Conservation (phyloP, 2,888 invertebrate genomes). For the Drosophila histrio region DNA sequence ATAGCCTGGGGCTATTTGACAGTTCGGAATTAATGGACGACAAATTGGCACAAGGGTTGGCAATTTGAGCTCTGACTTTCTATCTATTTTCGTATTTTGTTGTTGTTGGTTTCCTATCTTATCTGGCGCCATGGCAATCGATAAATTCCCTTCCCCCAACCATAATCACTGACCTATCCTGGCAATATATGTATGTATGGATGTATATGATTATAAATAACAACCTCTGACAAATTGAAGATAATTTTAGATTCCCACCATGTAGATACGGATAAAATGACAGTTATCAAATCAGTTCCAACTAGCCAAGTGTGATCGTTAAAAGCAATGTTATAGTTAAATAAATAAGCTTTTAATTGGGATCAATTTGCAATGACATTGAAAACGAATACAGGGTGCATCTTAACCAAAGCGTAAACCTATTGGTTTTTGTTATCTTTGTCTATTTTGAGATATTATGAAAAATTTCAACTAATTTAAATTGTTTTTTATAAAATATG, state of each 20-base stretch:
- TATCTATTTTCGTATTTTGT: neutral
- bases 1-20: constrained; percentile 21
- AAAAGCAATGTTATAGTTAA: constrained; percentile 24
- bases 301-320: constrained; percentile 6
- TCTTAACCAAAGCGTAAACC: no score
- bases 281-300: constrained; percentile 20
- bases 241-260: constrained; percentile 31
- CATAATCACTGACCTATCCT: constrained; percentile 48
- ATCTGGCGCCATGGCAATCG: constrained; percentile 41
- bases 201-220: constrained; percentile 15
- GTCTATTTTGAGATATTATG: no score
- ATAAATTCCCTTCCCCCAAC: constrained; percentile 19
- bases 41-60: constrained; percentile 35
- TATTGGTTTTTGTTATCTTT: no score
- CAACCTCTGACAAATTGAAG: constrained; percentile 23
- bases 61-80: constrained; percentile 13
- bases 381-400: constrained; percentile 16
- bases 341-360: constrained; percentile 47
- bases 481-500: neutral
- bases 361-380: constrained; percentile 28
- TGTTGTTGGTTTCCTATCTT: constrained; percentile 38
- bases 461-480: no score
- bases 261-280: constrained; percentile 1
- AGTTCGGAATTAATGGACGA: constrained; percentile 34
- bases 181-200: neutral